Conservation (phyloP, 2,113 vertebrate species). For the Sisor rabdophorus region DNA sequence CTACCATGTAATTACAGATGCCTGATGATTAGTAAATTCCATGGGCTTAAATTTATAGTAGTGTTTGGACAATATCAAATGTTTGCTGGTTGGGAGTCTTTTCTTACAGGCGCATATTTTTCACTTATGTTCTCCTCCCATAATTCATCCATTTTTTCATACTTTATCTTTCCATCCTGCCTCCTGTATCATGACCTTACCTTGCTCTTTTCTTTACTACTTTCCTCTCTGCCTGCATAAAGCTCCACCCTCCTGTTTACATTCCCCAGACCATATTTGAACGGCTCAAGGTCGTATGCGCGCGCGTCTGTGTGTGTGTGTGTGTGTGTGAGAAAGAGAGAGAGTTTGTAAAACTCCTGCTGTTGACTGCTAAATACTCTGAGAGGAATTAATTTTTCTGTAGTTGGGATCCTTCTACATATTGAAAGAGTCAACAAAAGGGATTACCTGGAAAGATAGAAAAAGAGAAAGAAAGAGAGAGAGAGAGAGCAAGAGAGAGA, state of each 20-base stretch:
- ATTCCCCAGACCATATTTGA: conserved; percentile 50
- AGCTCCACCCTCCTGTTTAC: conserved; percentile 46
- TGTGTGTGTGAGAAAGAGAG: conserved; percentile 25
- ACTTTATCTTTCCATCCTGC: background rate
- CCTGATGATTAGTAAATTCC: conserved; percentile 36
- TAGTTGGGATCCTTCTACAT: conserved; percentile 31
- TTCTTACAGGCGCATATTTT: conserved; percentile 6
- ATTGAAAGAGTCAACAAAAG: conserved; percentile 48
- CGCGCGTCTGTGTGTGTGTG: conserved; percentile 21
- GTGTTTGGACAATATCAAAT: conserved; percentile 6
- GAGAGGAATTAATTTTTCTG: conserved; percentile 32
- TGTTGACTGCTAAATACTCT: conserved; percentile 24
- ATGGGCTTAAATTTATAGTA: conserved; percentile 13
- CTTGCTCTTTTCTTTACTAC: conserved; percentile 23
- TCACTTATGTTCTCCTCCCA: background rate
- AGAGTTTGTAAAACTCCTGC: conserved; percentile 24
- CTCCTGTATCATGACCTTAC: conserved; percentile 12
- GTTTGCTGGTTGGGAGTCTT: background rate
- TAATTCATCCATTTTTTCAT: background rate
- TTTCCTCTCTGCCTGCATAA: conserved; percentile 32
- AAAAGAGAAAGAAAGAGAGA: conserved; percentile 24
- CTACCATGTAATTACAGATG: conserved; percentile 46
- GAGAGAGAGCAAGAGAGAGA: conserved; percentile 20
- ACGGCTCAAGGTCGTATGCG: conserved; percentile 36
- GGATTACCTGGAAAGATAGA: conserved; percentile 52